Conservation (phyloP, 1,140 invertebrate species). For the Tetragnatha versicolor region DNA sequence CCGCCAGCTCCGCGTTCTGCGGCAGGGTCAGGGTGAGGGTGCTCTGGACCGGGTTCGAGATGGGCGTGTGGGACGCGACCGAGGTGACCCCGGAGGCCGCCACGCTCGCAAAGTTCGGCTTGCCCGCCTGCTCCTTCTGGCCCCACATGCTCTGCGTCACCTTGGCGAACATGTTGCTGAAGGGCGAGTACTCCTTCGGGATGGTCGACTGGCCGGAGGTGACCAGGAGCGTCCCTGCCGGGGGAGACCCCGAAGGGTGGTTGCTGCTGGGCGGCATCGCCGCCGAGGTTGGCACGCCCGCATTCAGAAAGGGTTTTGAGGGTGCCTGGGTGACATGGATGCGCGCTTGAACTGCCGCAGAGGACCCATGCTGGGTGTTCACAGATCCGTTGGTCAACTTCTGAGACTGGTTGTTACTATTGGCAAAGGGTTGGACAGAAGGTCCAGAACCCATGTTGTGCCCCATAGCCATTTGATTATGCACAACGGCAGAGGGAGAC, state of each 20-base stretch:
- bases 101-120: constrained; percentile 77
- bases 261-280: neutral
- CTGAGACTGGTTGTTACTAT: constrained; percentile 26
- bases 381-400: constrained; percentile 31
- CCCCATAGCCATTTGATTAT: constrained; percentile 37
- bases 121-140: constrained; percentile 70
- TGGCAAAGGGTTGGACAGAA: constrained; percentile 46
- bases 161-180: constrained; percentile 76
- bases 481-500: constrained; percentile 24
- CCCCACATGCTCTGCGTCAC: constrained; percentile 72
- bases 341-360: neutral
- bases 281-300: constrained; percentile 9
- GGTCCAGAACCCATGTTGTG: constrained; percentile 29
- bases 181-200: constrained; percentile 76
- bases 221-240: neutral
- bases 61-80: constrained; percentile 55
- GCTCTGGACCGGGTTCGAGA: constrained; percentile 58
- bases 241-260: constrained; percentile 25
- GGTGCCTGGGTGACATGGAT: constrained; percentile 34
- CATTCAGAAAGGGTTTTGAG: constrained; percentile 42
- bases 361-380: neutral
- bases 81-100: constrained; percentile 69
- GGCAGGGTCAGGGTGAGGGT: constrained; percentile 41
- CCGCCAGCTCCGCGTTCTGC: constrained; percentile 52
- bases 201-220: constrained; percentile 16